phyloP scores from a whole-genome alignment of 2,888 invertebrate genomes.

The Unio delphinus region DNA sequence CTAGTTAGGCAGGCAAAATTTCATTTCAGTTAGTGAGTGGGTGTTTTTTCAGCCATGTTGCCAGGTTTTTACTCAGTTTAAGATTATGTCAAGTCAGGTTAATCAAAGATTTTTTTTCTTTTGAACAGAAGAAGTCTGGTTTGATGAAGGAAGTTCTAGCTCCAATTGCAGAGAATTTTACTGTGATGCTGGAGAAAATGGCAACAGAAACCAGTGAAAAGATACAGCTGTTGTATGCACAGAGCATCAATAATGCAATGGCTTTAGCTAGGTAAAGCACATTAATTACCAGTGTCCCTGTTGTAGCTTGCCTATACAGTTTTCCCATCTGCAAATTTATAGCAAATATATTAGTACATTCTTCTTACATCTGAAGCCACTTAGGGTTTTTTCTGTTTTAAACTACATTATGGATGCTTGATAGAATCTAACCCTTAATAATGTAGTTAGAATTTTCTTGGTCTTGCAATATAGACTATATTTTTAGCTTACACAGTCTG shows the following conservation, averaged over 20 bases:
- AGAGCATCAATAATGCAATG: slow-evolving; percentile 74
- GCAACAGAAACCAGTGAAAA: slow-evolving; percentile 64
- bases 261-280: slow-evolving; percentile 72
- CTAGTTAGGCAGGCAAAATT: not conserved
- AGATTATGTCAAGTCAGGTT: not conserved
- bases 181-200: slow-evolving; percentile 68
- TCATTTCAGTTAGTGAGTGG: not conserved
- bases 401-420: no score
- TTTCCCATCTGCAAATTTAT: not conserved
- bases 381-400: no score
- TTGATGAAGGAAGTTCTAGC: slow-evolving; percentile 72
- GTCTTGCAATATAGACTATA: no score
- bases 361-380: not conserved
- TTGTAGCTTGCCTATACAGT: not conserved
- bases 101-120: not conserved
- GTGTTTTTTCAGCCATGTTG: not conserved
- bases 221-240: slow-evolving; percentile 67
- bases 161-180: slow-evolving; percentile 73
- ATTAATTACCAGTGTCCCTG: not conserved
- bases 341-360: not conserved
- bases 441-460: no score
- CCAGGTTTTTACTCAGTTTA: not conserved
- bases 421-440: no score
- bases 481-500: no score
- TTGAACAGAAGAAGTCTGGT: slow-evolving; percentile 70